A percentile compares a stretch with the other conserved stretches of the same genome.
Evolutionary conservation across 2,113 vertebrate genomes (phyloP).

Genomic region (Nothoprocta pentlandii): DNA sequence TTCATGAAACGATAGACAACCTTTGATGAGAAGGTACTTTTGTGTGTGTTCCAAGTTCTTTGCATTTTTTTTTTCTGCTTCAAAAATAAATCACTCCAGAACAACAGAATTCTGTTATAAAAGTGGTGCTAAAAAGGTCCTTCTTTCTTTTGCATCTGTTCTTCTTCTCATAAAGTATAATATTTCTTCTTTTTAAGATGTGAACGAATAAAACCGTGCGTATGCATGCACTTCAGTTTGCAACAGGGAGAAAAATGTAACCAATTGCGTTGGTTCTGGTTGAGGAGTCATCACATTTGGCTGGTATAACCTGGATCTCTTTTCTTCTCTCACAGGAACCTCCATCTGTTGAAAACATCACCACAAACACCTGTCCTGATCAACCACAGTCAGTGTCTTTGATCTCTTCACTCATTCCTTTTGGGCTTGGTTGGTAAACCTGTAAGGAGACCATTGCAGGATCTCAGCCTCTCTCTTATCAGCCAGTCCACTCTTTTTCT

Average conservation of each 20-base stretch:
- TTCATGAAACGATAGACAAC: constrained; percentile 85
- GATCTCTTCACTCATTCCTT: constrained; percentile 65
- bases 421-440: constrained; percentile 63
- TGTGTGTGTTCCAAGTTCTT: constrained; percentile 80
- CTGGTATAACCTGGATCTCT: constrained; percentile 65
- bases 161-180: constrained; percentile 29
- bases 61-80: constrained; percentile 72
- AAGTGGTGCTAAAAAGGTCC: constrained; percentile 58
- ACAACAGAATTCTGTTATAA: constrained; percentile 76
- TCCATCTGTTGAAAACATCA: constrained; percentile 72
- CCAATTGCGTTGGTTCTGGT: constrained; percentile 53
- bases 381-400: constrained; percentile 73
- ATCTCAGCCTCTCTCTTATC: constrained; percentile 61
- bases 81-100: constrained; percentile 81
- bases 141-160: constrained; percentile 61
- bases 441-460: constrained; percentile 56
- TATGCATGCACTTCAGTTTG: neutral
- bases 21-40: constrained; percentile 83
- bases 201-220: constrained; percentile 20
- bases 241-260: constrained; percentile 32
- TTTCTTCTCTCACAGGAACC: constrained; percentile 68
- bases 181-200: constrained; percentile 46
- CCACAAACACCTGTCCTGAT: constrained; percentile 71
- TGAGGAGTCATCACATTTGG: constrained; percentile 50
- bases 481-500: constrained; percentile 66